Conservation (phyloP, 1,140 invertebrate genomes). For the Campoletis sonorensis region DNA sequence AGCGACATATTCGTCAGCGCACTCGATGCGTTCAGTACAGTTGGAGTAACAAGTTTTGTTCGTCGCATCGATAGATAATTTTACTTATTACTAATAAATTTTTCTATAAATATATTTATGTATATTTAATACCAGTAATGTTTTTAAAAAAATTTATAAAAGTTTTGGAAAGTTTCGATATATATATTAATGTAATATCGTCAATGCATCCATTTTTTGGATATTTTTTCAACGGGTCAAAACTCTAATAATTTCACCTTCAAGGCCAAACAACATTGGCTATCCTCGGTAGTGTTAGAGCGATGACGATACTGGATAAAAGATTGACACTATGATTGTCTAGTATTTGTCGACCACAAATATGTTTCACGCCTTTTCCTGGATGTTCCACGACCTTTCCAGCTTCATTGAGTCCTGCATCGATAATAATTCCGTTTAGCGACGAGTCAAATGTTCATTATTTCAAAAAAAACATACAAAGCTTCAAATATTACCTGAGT, state of each 20-base stretch:
- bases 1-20: too few relatives aligned
- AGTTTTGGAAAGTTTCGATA: too few relatives aligned
- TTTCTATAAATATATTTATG: too few relatives aligned
- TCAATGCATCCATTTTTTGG: too few relatives aligned
- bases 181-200: too few relatives aligned
- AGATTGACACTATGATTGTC: slow-evolving; percentile 96
- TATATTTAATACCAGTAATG: too few relatives aligned
- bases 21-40: too few relatives aligned
- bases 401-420: slow-evolving; percentile 82
- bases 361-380: slow-evolving; percentile 84
- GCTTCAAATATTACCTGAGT: slow-evolving; percentile 80
- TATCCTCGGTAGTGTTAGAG: slow-evolving; percentile 84
- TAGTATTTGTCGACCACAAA: slow-evolving; percentile 86
- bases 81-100: too few relatives aligned
- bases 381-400: slow-evolving; percentile 86
- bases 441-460: background rate
- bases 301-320: slow-evolving; percentile 86
- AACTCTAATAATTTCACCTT: slow-evolving; percentile 12
- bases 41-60: too few relatives aligned
- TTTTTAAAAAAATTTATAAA: too few relatives aligned
- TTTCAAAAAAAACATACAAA: background rate
- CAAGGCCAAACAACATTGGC: slow-evolving; percentile 82
- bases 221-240: too few relatives aligned
- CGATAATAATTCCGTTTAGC: slow-evolving; percentile 56
- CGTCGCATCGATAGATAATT: too few relatives aligned